Evolutionary conservation across 2,113 vertebrate species (phyloP).

Genomic region (Cynopterus brachyotis): DNA sequence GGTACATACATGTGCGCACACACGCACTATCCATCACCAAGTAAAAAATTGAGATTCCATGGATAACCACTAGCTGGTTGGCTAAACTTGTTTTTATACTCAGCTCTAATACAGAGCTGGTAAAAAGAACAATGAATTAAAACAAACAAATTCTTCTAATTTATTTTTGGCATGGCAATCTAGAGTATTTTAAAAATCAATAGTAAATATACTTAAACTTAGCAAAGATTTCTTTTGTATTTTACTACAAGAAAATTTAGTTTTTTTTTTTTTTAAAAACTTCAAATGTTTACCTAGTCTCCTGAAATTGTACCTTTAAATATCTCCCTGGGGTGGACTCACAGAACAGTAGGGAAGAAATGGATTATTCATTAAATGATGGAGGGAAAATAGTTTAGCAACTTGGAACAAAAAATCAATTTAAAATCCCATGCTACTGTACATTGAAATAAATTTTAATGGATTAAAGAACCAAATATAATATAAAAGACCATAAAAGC

Average conservation of each 20-base stretch:
- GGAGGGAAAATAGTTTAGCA: background rate
- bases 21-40: background rate
- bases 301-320: constrained; percentile 44
- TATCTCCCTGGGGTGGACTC: background rate
- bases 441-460: constrained; percentile 54
- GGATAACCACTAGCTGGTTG: background rate
- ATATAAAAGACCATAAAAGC: constrained; percentile 40
- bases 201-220: background rate
- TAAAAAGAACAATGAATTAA: background rate
- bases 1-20: background rate
- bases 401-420: constrained; percentile 58
- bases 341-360: constrained; percentile 48
- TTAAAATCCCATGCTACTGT: constrained; percentile 35
- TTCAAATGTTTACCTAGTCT: constrained; percentile 35
- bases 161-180: background rate
- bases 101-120: background rate
- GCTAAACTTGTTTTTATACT: background rate
- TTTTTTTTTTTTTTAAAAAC: background rate
- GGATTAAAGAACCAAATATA: constrained; percentile 43
- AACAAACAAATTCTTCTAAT: background rate
- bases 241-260: background rate
- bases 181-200: constrained; percentile 14
- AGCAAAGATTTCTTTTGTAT: background rate
- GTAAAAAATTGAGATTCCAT: background rate
- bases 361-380: constrained; percentile 62